These are phyloP conservation scores for Callithrix jacchus DNA, from an alignment of 2,113 vertebrate genomes.

Conservation along the genomic window DNA sequence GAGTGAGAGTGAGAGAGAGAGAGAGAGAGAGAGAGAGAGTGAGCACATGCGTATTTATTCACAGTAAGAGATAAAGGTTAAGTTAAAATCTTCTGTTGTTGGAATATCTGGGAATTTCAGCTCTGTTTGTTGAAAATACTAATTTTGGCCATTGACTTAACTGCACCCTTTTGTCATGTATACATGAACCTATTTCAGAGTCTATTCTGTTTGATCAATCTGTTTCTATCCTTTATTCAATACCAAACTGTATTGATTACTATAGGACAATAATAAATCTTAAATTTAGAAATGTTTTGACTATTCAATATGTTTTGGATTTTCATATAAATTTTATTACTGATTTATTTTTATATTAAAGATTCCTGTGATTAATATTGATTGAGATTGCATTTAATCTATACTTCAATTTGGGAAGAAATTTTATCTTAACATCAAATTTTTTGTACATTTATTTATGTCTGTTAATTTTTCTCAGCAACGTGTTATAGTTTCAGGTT, in stretches of 20 bases:
- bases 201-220: not conserved
- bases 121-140: not conserved
- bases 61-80: too few relatives aligned
- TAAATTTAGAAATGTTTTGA: not conserved
- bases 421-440: not conserved
- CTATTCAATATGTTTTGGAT: not conserved
- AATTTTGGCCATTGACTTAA: not conserved
- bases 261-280: not conserved
- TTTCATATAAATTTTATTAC: not conserved
- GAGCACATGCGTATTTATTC: not conserved
- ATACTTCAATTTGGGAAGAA: not conserved
- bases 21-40: too few relatives aligned
- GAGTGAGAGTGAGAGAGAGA: too few relatives aligned
- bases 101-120: not conserved
- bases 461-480: not conserved
- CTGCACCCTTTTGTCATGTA: not conserved
- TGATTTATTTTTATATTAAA: not conserved
- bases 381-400: not conserved
- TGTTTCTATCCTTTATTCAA: not conserved
- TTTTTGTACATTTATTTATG: not conserved
- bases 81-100: not conserved
- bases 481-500: not conserved
- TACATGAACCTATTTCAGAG: not conserved
- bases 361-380: not conserved
- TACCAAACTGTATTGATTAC: not conserved